A percentile compares a stretch with the other conserved stretches of the same genome.
Evolutionary conservation across 2,888 invertebrate genomes (phyloP).

Genomic region (Xylophagus ater): DNA sequence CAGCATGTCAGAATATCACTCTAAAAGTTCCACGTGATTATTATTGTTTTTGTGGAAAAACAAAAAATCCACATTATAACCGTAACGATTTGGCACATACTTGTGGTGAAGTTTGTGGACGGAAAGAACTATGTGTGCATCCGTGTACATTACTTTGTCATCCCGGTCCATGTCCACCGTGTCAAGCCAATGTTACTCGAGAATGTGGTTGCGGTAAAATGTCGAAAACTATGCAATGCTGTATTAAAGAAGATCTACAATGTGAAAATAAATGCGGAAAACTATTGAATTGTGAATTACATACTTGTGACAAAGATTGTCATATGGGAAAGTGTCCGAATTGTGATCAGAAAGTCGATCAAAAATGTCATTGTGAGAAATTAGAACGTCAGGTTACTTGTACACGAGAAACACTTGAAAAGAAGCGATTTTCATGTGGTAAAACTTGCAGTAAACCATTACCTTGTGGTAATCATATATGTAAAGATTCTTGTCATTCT

Average conservation of each 20-base stretch:
- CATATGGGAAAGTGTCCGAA: slow-evolving; percentile 67
- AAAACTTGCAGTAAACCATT: slow-evolving; percentile 49
- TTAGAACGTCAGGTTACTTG: slow-evolving; percentile 51
- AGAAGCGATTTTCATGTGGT: slow-evolving; percentile 48
- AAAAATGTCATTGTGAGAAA: slow-evolving; percentile 63
- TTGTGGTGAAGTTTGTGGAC: slow-evolving; percentile 77
- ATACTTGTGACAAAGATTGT: slow-evolving; percentile 61
- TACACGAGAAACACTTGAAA: slow-evolving; percentile 42
- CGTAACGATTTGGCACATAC: slow-evolving; percentile 76
- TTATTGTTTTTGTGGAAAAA: slow-evolving; percentile 82
- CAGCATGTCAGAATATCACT: slow-evolving; percentile 82
- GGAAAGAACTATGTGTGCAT: slow-evolving; percentile 46
- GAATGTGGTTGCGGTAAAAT: slow-evolving; percentile 71
- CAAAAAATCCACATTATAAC: slow-evolving; percentile 60
- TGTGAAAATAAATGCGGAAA: slow-evolving; percentile 68
- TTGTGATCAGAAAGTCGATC: slow-evolving; percentile 55
- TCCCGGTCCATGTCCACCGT: slow-evolving; percentile 90
- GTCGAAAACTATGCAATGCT: slow-evolving; percentile 57
- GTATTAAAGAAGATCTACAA: slow-evolving; percentile 54
- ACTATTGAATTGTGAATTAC: slow-evolving; percentile 62
- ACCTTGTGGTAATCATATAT: slow-evolving; percentile 59
- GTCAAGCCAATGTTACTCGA: slow-evolving; percentile 60
- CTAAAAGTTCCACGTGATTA: slow-evolving; percentile 67
- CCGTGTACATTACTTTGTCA: slow-evolving; percentile 77
- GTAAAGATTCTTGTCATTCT: slow-evolving; percentile 55